Conservation (phyloP, 23 tunicate genomes). For the Trididemnum miniatum region DNA sequence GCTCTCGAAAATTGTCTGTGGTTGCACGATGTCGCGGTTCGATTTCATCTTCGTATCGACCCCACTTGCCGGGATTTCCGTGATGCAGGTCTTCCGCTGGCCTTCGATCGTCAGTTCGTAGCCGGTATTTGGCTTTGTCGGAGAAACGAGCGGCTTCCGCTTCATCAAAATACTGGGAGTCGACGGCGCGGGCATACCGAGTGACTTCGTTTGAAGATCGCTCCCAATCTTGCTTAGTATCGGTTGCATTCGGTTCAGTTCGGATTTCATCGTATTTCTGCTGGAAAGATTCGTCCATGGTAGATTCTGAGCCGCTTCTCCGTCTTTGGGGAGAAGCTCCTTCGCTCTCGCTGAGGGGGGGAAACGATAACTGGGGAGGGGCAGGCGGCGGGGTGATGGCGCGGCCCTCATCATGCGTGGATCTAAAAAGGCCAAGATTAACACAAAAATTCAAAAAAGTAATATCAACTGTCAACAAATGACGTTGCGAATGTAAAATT, state of each 20-base stretch:
- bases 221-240: neutral
- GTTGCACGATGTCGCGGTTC: neutral
- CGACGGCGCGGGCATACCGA: neutral
- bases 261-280: neutral
- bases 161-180: neutral
- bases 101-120: neutral
- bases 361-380: slow-evolving; percentile 65
- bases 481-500: no score
- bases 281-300: neutral
- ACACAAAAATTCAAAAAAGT: no score
- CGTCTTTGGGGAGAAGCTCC: slow-evolving; percentile 33
- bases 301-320: slow-evolving; percentile 25
- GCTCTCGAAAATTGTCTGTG: neutral
- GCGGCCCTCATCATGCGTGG: slow-evolving; percentile 42
- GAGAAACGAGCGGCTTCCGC: neutral
- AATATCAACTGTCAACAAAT: no score
- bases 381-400: slow-evolving; percentile 80
- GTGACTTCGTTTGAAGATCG: neutral
- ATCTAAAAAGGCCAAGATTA: no score
- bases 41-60: neutral
- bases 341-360: slow-evolving; percentile 23
- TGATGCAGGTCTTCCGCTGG: neutral
- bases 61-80: neutral
- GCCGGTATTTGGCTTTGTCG: neutral
- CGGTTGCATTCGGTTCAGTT: neutral